These are phyloP conservation scores for Folsomia manolachei DNA, from an alignment of 2,888 invertebrate species.

Conservation along the genomic window DNA sequence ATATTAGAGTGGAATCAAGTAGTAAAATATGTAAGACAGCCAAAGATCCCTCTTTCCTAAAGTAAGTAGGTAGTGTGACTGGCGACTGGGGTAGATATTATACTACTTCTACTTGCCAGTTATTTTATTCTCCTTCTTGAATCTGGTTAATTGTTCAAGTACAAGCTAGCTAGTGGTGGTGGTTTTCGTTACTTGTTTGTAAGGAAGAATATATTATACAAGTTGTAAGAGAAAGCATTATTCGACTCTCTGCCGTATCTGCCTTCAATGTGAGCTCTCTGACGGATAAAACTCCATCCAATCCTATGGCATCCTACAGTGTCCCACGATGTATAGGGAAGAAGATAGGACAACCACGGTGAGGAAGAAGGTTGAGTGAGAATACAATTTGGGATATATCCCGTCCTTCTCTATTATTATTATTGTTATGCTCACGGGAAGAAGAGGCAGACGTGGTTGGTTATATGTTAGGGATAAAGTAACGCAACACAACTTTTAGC, in stretches of 20 bases:
- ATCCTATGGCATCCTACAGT: no score
- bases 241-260: no score
- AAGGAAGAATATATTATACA: not conserved
- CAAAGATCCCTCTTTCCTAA: not conserved
- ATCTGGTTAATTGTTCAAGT: not conserved
- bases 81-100: no score
- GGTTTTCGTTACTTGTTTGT: no score
- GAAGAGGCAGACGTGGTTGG: no score
- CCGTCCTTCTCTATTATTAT: not conserved
- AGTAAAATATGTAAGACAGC: not conserved
- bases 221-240: not conserved
- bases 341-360: no score
- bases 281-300: not conserved
- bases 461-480: no score
- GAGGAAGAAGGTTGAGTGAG: no score
- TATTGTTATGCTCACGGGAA: not conserved
- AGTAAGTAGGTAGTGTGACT: not conserved
- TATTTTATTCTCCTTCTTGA: not conserved
- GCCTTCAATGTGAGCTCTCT: not conserved
- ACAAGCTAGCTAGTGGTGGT: not conserved
- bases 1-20: not conserved
- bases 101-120: not conserved
- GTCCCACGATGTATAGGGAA: not conserved
- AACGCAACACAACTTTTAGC: no score
- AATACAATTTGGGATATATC: not conserved